phyloP scores from a whole-genome alignment of 2,888 invertebrate genomes.

The Lithophane ornitopus region DNA sequence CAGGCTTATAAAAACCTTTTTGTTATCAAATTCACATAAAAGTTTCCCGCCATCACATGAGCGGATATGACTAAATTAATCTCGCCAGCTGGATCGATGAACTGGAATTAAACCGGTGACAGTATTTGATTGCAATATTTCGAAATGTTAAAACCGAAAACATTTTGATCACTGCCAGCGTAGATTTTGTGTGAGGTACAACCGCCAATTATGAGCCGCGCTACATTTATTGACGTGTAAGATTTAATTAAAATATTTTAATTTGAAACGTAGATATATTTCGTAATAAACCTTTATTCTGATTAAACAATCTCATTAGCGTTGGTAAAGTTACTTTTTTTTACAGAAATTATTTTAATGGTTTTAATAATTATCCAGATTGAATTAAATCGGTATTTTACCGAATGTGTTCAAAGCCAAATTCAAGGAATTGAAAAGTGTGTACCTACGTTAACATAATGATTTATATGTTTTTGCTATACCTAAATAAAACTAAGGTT shows the following conservation, averaged over 20 bases:
- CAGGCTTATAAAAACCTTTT: constrained; percentile 15
- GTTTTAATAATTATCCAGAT: background rate
- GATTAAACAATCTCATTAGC: constrained; percentile 19
- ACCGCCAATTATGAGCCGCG: constrained; percentile 58
- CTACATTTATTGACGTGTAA: constrained; percentile 53
- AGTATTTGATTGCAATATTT: constrained; percentile 60
- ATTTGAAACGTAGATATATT: constrained; percentile 26
- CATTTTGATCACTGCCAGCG: constrained; percentile 50
- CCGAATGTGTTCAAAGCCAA: background rate
- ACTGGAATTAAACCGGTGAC: constrained; percentile 56
- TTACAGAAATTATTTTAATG: background rate
- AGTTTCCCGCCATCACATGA: constrained; percentile 36
- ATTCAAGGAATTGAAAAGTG: background rate
- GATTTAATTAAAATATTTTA: constrained; percentile 59
- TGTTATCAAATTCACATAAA: constrained; percentile 51
- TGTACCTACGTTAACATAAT: background rate
- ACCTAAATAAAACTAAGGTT: background rate
- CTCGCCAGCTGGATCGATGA: constrained; percentile 45
- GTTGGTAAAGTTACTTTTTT: background rate
- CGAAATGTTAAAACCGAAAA: constrained; percentile 49
- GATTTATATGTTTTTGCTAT: background rate
- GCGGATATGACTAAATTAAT: constrained; percentile 46
- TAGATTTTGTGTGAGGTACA: constrained; percentile 44
- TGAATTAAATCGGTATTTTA: background rate
- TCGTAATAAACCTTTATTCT: constrained; percentile 21